phyloP scores from a whole-genome alignment of 2,113 vertebrate genomes.

The Pollimyrus isidori region DNA sequence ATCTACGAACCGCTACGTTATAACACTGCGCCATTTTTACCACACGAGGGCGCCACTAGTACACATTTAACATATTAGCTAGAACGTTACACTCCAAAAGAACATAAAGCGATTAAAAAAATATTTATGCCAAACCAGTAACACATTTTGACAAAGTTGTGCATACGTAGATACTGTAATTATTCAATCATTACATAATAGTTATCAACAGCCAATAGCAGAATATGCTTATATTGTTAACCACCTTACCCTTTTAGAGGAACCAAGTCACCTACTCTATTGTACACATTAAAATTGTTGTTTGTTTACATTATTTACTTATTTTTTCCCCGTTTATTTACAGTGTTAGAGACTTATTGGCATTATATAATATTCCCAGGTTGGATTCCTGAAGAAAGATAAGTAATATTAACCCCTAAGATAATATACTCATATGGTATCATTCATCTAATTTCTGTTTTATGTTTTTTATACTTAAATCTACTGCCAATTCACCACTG shows the following conservation, averaged over 20 bases:
- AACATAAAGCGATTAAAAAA: background rate
- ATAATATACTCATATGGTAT: background rate
- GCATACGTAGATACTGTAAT: background rate
- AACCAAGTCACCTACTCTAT: background rate
- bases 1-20: background rate
- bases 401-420: background rate
- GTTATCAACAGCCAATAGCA: background rate
- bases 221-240: background rate
- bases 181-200: background rate
- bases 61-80: background rate
- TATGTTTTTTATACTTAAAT: too few relatives aligned
- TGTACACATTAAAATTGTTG: background rate
- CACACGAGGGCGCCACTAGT: background rate
- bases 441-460: background rate
- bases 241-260: too few relatives aligned
- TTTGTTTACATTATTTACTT: background rate
- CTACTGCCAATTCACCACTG: background rate
- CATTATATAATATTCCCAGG: background rate
- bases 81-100: background rate
- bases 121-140: background rate
- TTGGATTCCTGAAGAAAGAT: background rate
- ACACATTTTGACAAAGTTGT: background rate
- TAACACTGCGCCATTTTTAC: background rate
- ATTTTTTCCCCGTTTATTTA: background rate
- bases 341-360: background rate